Conservation (phyloP, 2,888 invertebrate species). For the Aphidius colemani region DNA sequence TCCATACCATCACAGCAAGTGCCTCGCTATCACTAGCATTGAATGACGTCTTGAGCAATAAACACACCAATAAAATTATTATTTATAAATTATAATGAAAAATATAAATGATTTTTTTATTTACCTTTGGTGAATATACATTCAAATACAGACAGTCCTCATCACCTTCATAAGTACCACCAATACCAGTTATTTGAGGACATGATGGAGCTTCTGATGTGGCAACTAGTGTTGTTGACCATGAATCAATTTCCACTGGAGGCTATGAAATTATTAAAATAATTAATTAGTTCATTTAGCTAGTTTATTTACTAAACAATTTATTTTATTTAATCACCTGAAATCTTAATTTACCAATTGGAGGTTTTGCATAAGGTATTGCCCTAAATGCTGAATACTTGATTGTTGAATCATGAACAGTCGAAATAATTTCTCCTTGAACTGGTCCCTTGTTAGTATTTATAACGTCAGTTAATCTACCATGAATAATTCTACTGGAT, state of each 20-base stretch:
- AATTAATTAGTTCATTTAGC: not conserved
- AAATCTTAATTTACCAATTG: slow-evolving; percentile 39
- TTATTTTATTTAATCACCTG: slow-evolving; percentile 34
- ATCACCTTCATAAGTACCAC: not conserved
- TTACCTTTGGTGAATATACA: slow-evolving; percentile 9
- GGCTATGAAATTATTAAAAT: not conserved
- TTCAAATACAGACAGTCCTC: slow-evolving; percentile 19
- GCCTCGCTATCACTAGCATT: not conserved
- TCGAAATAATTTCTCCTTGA: slow-evolving; percentile 38
- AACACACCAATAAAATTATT: slow-evolving; percentile 5
- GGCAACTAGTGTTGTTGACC: not conserved
- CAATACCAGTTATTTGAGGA: slow-evolving; percentile 1
- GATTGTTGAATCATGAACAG: slow-evolving; percentile 27
- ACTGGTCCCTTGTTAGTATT: slow-evolving; percentile 35
- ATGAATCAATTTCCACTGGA: slow-evolving; percentile 1
- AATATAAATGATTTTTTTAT: not conserved
- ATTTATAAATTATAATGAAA: slow-evolving; percentile 5
- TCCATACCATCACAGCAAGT: slow-evolving; percentile 41
- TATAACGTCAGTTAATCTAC: not conserved
- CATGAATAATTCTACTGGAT: no score
- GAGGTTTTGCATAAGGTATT: slow-evolving; percentile 44
- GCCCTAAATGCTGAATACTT: slow-evolving; percentile 41
- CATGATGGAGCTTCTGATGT: slow-evolving; percentile 9
- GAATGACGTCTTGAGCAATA: slow-evolving; percentile 18
- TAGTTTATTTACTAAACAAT: not conserved